Base-by-base conservation (phyloP, 1,140 invertebrate species). In the Scaptomyza pallida region DNA sequence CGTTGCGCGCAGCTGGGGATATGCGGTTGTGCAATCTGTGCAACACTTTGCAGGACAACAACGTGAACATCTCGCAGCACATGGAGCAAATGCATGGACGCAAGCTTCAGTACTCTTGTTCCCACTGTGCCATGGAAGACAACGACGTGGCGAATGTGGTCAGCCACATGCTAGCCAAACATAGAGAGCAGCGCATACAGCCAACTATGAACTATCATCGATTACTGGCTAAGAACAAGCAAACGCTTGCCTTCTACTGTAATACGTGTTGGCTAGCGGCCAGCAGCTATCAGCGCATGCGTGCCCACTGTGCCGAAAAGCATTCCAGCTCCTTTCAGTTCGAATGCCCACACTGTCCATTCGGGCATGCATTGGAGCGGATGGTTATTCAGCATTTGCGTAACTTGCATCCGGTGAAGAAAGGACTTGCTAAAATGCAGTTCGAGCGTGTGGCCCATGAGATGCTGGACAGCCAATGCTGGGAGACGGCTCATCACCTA, bases 21-120 rank as follows among this genome's bases (percentile, higher is more conserved):
- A 52, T 70, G 1, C 80, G 8, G 16, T 1, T 48, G 0, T 85
- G 80, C 15, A 81, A 81, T 19, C 6, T 86, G 3, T 85, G 80
- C 50, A 40, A 37, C 1, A 0, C 5, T 1, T 4, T 12, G 30
- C 10, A 52, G 1, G 33, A 6, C 1, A 21, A 15, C 0, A 15
- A n/a, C 0, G 6, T 5, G 0, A 35, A 76, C 16, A 48, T 68
- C 2, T n/a, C 48, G 43, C 15, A 6, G 0, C 80, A 85, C 16
- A 8, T 50, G 2, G 9, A 16, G 44, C 10, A 48, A 3, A 35
- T 10, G 1, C 80, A 85, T 19, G 6, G 30, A 1, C 35, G 52
- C 1, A 9, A 5, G 6, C 21, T 56, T 5, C 68, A 73, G 43
- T 77, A 37, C 19, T 44, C 48, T 12, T 85, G 80, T n/a, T 16